A percentile compares a stretch with the other conserved stretches of the same genome.
Conservation (phyloP, 1,140 invertebrate genomes). For the Lepidotrigona ventralis region DNA sequence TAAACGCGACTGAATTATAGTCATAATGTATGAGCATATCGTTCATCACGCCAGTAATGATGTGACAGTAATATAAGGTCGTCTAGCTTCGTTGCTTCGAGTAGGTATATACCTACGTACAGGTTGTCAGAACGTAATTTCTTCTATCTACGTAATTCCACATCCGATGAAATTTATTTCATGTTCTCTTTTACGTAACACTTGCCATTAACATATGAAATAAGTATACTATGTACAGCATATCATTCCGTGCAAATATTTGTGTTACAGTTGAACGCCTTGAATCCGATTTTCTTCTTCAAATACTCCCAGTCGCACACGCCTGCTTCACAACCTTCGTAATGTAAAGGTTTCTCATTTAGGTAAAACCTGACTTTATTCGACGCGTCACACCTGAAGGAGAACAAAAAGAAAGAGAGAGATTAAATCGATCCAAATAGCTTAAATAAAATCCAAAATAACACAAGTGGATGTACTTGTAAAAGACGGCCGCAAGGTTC, state of each 20-base stretch:
- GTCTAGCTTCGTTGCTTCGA: constrained; percentile 32
- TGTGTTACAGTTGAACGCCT: constrained; percentile 17
- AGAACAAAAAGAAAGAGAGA: not conserved
- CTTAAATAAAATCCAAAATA: too few species aligned
- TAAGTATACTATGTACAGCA: not conserved
- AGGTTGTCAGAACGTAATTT: constrained; percentile 25
- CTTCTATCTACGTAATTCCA: constrained; percentile 25
- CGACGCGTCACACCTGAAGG: constrained; percentile 68
- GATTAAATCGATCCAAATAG: not conserved
- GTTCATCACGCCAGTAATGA: constrained; percentile 11
- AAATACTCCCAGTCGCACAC: constrained; percentile 76
- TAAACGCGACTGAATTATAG: not conserved
- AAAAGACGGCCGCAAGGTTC: constrained; percentile 88
- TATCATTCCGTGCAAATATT: constrained; percentile 23
- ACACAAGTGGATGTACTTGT: constrained; percentile 80
- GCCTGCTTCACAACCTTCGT: constrained; percentile 73
- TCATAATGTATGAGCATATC: not conserved
- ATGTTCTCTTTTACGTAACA: not conserved
- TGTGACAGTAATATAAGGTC: constrained; percentile 36
- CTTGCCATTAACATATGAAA: not conserved
- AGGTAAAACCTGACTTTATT: constrained; percentile 76
- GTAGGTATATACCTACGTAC: not conserved
- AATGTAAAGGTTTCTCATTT: constrained; percentile 69
- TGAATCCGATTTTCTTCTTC: constrained; percentile 41
- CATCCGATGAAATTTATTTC: not conserved